phyloP scores from a whole-genome alignment of 2,888 invertebrate species.

The Leptinotarsa peninsularis region DNA sequence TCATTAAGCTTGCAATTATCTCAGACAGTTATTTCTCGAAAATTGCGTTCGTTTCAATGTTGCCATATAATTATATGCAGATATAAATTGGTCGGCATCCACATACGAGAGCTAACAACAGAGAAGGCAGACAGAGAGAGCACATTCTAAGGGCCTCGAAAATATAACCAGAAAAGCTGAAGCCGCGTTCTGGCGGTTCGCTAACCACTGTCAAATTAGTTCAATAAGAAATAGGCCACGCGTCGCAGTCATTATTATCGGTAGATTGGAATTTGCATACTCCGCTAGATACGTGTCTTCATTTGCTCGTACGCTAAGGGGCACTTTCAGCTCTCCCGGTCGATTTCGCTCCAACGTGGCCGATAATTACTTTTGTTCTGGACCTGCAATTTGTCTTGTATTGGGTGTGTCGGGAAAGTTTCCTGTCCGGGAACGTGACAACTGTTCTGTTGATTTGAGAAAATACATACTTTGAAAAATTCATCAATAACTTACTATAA shows the following conservation, averaged over 20 bases:
- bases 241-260: slow-evolving; percentile 67
- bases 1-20: slow-evolving; percentile 43
- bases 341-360: slow-evolving; percentile 21
- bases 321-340: slow-evolving; percentile 53
- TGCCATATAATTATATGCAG: slow-evolving; percentile 42
- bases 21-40: slow-evolving; percentile 43
- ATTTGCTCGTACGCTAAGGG: slow-evolving; percentile 60
- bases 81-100: slow-evolving; percentile 48
- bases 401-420: neutral
- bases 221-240: slow-evolving; percentile 70
- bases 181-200: slow-evolving; percentile 57
- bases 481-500: too few species aligned
- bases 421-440: too few species aligned
- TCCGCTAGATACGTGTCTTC: slow-evolving; percentile 63
- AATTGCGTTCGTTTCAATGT: slow-evolving; percentile 38
- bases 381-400: neutral
- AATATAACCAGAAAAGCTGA: slow-evolving; percentile 59
- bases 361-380: slow-evolving; percentile 42
- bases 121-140: slow-evolving; percentile 21
- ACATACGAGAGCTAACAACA: slow-evolving; percentile 33
- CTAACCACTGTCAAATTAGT: slow-evolving; percentile 67
- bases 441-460: too few species aligned
- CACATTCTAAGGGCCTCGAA: slow-evolving; percentile 38
- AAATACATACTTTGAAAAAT: too few species aligned
- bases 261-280: slow-evolving; percentile 64